These are phyloP conservation scores for Vultur gryphus DNA, from an alignment of 2,797 vertebrate genomes.

Conservation along the genomic window DNA sequence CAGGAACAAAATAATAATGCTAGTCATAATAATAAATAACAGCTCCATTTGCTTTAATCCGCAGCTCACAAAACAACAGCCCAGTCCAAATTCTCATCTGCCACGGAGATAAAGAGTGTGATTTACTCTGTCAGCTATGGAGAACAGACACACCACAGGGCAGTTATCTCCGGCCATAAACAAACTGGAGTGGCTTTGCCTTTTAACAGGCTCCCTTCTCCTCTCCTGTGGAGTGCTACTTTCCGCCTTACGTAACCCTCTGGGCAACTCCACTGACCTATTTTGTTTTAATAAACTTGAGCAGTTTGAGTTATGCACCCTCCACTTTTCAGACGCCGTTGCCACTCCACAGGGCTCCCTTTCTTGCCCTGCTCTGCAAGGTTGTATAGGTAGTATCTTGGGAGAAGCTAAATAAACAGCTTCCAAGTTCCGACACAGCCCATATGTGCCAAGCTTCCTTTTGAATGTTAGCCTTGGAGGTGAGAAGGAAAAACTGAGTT, in stretches of 20 bases:
- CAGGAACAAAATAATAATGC: neutral
- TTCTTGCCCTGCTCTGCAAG: conserved; percentile 9
- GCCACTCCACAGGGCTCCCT: conserved; percentile 8
- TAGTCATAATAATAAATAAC: conserved; percentile 42
- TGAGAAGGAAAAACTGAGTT: conserved; percentile 46
- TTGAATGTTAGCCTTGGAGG: conserved; percentile 44
- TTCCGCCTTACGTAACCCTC: conserved; percentile 46
- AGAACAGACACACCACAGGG: conserved; percentile 40
- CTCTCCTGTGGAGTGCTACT: conserved; percentile 25
- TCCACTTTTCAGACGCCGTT: neutral
- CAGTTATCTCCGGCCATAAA: conserved; percentile 37
- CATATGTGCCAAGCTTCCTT: conserved; percentile 36
- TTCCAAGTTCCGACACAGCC: conserved; percentile 34
- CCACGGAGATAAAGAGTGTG: conserved; percentile 28
- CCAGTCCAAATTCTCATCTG: conserved; percentile 49
- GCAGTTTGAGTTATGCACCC: conserved; percentile 30
- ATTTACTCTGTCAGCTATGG: conserved; percentile 43
- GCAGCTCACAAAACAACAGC: conserved; percentile 4
- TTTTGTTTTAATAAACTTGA: conserved; percentile 57
- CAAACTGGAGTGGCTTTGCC: conserved; percentile 47
- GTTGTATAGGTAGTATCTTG: conserved; percentile 4
- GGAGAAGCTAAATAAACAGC: conserved; percentile 53
- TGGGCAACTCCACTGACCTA: conserved; percentile 38
- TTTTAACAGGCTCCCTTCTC: conserved; percentile 51
- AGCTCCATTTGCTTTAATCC: conserved; percentile 22